Conservation (phyloP, 2,113 vertebrate genomes). For the Peromyscus californicus region DNA sequence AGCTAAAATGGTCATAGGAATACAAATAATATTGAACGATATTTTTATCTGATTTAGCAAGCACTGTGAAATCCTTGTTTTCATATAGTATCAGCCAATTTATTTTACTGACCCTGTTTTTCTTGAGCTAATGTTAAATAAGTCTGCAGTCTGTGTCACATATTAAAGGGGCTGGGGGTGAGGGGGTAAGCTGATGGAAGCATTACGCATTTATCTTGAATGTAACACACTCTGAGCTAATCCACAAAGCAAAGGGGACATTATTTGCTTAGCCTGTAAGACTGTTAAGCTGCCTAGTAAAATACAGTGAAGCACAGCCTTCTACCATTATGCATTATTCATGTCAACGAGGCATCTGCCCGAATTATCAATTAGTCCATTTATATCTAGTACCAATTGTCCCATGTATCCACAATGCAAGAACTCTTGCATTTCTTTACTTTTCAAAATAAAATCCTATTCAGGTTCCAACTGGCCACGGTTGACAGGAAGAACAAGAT, state of each 20-base stretch:
- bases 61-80: slow-evolving; percentile 1
- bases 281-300: background rate
- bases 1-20: slow-evolving; percentile 18
- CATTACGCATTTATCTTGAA: background rate
- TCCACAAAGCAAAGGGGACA: slow-evolving; percentile 27
- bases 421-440: slow-evolving; percentile 52
- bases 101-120: slow-evolving; percentile 57
- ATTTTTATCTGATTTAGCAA: slow-evolving; percentile 51
- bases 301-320: background rate
- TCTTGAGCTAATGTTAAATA: slow-evolving; percentile 37
- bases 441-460: slow-evolving; percentile 49
- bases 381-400: background rate
- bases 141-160: background rate
- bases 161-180: background rate
- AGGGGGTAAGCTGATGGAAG: background rate
- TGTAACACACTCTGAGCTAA: slow-evolving; percentile 17
- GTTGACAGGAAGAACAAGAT: slow-evolving; percentile 41
- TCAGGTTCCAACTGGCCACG: slow-evolving; percentile 29
- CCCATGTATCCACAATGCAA: background rate
- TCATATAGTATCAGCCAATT: background rate
- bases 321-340: background rate
- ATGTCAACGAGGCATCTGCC: background rate
- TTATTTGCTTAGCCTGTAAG: slow-evolving; percentile 22
- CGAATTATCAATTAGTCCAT: background rate
- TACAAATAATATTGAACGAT: slow-evolving; percentile 35